Evolutionary conservation across 2,888 invertebrate genomes (phyloP).

Genomic region (Julus scanicus): DNA sequence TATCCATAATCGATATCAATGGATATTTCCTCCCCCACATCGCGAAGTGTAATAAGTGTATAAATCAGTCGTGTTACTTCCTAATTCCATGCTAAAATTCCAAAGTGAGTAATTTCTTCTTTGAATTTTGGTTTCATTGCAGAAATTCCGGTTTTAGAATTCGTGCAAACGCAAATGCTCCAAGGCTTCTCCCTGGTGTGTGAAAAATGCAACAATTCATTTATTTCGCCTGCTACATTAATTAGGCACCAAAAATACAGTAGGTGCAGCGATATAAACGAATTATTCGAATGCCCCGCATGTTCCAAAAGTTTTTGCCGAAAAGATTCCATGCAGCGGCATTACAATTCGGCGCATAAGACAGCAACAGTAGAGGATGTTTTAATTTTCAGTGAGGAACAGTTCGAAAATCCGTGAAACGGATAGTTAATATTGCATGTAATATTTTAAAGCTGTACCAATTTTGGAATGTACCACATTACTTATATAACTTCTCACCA

Average conservation of each 20-base stretch:
- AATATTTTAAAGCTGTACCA: background rate
- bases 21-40: too few relatives aligned
- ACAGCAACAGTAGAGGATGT: background rate
- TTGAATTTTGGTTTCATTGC: conserved; percentile 36
- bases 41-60: background rate
- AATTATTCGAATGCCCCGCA: conserved; percentile 41
- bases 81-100: conserved; percentile 30
- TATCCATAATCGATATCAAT: too few relatives aligned
- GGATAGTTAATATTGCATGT: background rate
- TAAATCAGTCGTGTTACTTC: background rate
- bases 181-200: conserved; percentile 29
- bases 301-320: conserved; percentile 47
- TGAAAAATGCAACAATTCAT: conserved; percentile 46
- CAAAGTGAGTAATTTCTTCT: conserved; percentile 21
- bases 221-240: conserved; percentile 14
- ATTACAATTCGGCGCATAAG: conserved; percentile 63
- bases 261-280: conserved; percentile 36
- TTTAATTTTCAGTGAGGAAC: conserved; percentile 18
- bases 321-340: conserved; percentile 51
- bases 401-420: background rate
- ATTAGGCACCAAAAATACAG: conserved; percentile 42
- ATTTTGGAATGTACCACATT: background rate
- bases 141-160: conserved; percentile 42
- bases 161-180: conserved; percentile 41
- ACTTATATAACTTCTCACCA: background rate